These are phyloP conservation scores for Calliopsis andreniformis DNA, from an alignment of 1,140 invertebrate species.

Conservation along the genomic window DNA sequence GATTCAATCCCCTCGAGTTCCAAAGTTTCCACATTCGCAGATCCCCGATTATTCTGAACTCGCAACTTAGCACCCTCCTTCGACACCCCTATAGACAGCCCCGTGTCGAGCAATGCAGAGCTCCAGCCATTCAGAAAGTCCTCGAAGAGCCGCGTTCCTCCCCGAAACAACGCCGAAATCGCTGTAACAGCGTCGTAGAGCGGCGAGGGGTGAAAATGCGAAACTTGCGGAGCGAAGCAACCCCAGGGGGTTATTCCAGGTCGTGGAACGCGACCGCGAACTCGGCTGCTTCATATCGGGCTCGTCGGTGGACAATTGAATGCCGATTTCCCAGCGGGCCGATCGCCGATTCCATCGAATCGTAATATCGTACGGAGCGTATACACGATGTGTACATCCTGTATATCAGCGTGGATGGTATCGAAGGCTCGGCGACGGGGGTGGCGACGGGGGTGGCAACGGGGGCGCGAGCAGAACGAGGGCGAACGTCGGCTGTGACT, in stretches of 20 bases:
- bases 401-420: constrained; percentile 42
- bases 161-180: not conserved
- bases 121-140: no score
- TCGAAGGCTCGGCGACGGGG: constrained; percentile 29
- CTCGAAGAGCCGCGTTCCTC: no score
- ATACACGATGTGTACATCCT: constrained; percentile 62
- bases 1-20: no score
- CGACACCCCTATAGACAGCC: no score
- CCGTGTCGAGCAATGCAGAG: no score
- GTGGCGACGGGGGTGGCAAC: not conserved
- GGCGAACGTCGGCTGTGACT: constrained; percentile 50
- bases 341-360: constrained; percentile 74
- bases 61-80: no score
- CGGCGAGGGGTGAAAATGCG: constrained; percentile 3
- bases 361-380: constrained; percentile 70
- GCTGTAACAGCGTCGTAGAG: not conserved
- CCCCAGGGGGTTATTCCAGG: not conserved
- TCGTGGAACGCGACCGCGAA: constrained; percentile 25
- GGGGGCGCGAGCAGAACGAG: not conserved
- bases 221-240: not conserved
- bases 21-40: no score
- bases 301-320: constrained; percentile 72
- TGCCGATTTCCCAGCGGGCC: constrained; percentile 72
- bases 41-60: no score
- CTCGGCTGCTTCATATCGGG: constrained; percentile 62